Conservation (phyloP, 2,113 vertebrate species). For the Pyxicephalus adspersus region DNA sequence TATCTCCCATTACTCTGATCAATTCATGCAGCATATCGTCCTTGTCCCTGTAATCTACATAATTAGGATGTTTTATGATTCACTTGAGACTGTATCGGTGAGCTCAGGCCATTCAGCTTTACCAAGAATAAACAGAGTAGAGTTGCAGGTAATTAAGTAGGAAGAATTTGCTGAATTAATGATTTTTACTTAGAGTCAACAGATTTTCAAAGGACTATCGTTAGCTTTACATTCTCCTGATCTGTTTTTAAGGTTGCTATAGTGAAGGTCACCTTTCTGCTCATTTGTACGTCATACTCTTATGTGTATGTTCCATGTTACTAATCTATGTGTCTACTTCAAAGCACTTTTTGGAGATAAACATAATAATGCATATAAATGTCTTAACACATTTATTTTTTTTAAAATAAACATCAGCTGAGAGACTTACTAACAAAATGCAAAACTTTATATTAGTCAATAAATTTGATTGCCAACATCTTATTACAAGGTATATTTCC, state of each 20-base stretch:
- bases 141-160: slow-evolving; percentile 21
- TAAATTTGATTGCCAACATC: too few relatives aligned
- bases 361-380: too few relatives aligned
- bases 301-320: background rate
- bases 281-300: slow-evolving; percentile 1
- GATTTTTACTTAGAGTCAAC: slow-evolving; percentile 38
- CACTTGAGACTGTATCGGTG: slow-evolving; percentile 1
- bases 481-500: too few relatives aligned
- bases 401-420: too few relatives aligned
- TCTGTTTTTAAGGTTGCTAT: slow-evolving; percentile 19
- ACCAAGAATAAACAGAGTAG: slow-evolving; percentile 2
- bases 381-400: too few relatives aligned
- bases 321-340: background rate
- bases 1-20: background rate
- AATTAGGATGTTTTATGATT: background rate
- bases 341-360: too few relatives aligned
- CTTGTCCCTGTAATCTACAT: background rate
- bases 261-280: slow-evolving; percentile 37
- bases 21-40: background rate
- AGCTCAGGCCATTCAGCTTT: background rate
- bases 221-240: slow-evolving; percentile 31
- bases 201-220: slow-evolving; percentile 29
- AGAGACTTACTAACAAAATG: too few relatives aligned
- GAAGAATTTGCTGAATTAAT: slow-evolving; percentile 45
- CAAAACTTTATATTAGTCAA: too few relatives aligned